A percentile compares a stretch with the other conserved stretches of the same genome.
Evolutionary conservation across 2,888 invertebrate species (phyloP).

Genomic region (Zhuqinia jingwanae): DNA sequence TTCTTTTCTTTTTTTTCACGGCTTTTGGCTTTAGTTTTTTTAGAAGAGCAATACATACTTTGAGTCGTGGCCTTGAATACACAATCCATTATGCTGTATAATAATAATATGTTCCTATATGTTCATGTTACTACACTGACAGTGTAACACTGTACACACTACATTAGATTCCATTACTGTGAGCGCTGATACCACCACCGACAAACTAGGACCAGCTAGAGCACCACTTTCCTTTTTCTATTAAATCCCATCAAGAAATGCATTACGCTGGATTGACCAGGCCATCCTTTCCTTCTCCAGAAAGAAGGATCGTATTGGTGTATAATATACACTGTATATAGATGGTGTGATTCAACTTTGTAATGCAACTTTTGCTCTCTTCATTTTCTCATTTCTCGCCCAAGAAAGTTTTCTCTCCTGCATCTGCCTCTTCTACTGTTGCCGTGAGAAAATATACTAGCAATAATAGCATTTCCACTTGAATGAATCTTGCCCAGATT

Average conservation of each 20-base stretch:
- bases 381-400: constrained; percentile 5
- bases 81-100: background rate
- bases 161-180: background rate
- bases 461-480: constrained; percentile 65
- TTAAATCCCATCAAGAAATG: constrained; percentile 28
- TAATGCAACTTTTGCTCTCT: background rate
- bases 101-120: background rate
- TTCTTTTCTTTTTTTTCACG: constrained; percentile 31
- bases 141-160: no score
- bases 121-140: background rate
- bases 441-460: constrained; percentile 35
- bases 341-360: background rate
- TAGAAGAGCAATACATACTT: background rate
- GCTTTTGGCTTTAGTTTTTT: constrained; percentile 29
- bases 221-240: constrained; percentile 14
- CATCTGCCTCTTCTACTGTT: background rate
- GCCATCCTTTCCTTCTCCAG: background rate
- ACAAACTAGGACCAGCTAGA: background rate
- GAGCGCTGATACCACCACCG: background rate
- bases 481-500: constrained; percentile 60
- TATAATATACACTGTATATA: background rate
- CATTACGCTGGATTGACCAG: constrained; percentile 27
- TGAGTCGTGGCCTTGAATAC: constrained; percentile 15
- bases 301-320: background rate
- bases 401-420: background rate